Conservation (phyloP, 2,797 vertebrate genomes). For the Coracias cyanogaster region DNA sequence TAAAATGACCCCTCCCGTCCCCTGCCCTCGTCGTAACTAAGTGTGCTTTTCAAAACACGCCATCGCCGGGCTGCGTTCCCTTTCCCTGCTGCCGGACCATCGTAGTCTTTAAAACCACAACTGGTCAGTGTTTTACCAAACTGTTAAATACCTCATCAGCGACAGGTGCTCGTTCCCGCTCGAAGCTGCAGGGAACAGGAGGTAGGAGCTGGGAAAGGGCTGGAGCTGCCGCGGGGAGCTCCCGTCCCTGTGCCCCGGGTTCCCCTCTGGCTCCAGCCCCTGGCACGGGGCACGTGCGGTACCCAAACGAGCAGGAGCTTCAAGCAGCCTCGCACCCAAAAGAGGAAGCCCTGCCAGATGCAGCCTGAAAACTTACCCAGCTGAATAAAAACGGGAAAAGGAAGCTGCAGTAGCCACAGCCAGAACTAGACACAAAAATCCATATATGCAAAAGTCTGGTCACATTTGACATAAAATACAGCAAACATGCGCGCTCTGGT, state of each 20-base stretch:
- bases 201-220: background rate
- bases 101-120: background rate
- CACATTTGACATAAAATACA: background rate
- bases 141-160: background rate
- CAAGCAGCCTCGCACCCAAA: background rate
- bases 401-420: conserved; percentile 15
- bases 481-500: fast-evolving
- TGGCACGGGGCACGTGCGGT: background rate
- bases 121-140: background rate
- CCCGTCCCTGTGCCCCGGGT: fast-evolving
- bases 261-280: background rate
- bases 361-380: background rate
- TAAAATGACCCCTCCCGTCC: background rate
- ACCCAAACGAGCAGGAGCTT: background rate
- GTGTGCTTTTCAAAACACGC: background rate
- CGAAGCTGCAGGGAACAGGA: background rate
- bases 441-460: background rate
- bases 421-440: background rate
- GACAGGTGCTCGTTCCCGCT: background rate
- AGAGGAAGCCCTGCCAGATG: conserved; percentile 44
- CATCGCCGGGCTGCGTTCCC: fast-evolving
- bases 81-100: background rate
- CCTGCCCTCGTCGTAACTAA: background rate
- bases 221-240: background rate
- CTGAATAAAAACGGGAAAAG: conserved; percentile 41